Conservation (phyloP, 1,140 invertebrate species). For the Pseudachorutes palmiensis region DNA sequence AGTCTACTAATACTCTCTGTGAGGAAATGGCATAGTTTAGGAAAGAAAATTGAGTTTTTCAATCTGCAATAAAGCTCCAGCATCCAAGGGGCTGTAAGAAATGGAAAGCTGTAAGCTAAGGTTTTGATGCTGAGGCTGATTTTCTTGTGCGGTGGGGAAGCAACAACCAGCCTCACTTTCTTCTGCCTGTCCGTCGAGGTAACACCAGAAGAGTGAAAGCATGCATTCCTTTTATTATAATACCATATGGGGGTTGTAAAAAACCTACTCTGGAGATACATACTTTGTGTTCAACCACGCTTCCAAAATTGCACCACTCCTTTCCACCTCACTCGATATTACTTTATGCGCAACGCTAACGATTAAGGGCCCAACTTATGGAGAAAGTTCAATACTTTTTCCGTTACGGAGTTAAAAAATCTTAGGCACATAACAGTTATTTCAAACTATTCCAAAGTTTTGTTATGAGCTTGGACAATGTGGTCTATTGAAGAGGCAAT, state of each 20-base stretch:
- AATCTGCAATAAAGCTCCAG: conserved; percentile 39
- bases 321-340: not conserved
- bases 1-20: conserved; percentile 28
- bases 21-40: conserved; percentile 38
- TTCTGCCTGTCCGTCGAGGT: not conserved
- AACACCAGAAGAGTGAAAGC: conserved; percentile 2
- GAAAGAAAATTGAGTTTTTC: conserved; percentile 39
- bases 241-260: not conserved
- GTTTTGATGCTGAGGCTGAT: not conserved
- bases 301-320: not conserved
- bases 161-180: conserved; percentile 2
- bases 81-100: not conserved
- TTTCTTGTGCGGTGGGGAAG: not conserved
- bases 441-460: too few species aligned
- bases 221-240: conserved; percentile 10
- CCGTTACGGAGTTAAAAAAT: too few species aligned
- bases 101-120: not conserved
- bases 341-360: not conserved
- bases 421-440: too few species aligned
- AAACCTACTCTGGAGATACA: not conserved
- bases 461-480: too few species aligned
- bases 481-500: too few species aligned
- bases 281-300: too few species aligned
- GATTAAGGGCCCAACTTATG: too few species aligned
- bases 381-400: too few species aligned